Base-by-base conservation (phyloP, 2,888 invertebrate genomes). In the Blera fallax region DNA sequence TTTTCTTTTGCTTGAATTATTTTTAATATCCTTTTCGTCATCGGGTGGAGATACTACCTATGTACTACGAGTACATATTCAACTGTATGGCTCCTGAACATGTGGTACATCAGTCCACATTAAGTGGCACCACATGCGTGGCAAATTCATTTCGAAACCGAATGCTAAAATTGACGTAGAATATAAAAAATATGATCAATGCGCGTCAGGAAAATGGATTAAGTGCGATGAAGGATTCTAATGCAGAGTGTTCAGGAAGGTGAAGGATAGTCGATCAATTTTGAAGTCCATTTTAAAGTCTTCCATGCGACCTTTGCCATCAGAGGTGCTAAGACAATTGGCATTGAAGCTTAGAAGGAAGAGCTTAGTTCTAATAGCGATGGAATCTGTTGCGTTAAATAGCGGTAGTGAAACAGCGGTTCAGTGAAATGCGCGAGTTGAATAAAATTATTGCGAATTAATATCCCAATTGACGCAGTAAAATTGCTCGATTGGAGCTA, bases 111-210 rank as follows among this genome's bases (percentile, higher is more conserved):
- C 76, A 82, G 76, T 82, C 45, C 40, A 58, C 69, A 76, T 76
- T 76, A 82, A 82, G 58, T 74, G 76, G 77, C 69, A 76, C 37
- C 64, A 70, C 69, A 64, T 69, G 81, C 52, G 74, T 45, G 21
- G 14, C 21, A 52, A 82, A 64, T 82, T 82, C 54, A 67, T 76
- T 70, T 76, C 52, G 24, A 16, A 18, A 67, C 69, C 27, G 69
- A 60, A 48, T 58, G 70, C 56, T 78, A 62, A 70, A 62, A 60
- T 62, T 70, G 27, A 54, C 70, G 34, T 43, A 48, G 43, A 78
- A 62, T 48, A 40, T 78, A 62, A 76, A 24, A 78, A 62, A 70
- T 43, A 32, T 7, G 50, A 62, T 45, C 32, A 10, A n/a, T 50
- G 60, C 24, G 45, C 43, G 72, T 60, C 40, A 62, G 18, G 50